Conservation (phyloP, 2,113 vertebrate genomes). For the Myxocyprinus asiaticus region DNA sequence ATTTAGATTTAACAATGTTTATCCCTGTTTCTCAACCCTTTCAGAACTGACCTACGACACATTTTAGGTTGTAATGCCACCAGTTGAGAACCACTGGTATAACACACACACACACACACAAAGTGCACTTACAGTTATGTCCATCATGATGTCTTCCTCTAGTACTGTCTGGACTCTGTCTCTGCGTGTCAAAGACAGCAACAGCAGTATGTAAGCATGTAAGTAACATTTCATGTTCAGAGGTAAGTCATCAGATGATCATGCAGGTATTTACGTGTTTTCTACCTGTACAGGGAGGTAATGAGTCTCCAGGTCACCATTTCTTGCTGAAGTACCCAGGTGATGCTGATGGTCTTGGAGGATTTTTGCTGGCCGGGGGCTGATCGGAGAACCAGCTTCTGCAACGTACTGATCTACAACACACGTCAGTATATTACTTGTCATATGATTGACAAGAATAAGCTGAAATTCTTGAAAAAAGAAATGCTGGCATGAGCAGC, state of each 20-base stretch:
- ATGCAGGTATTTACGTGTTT: neutral
- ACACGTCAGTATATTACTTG: neutral
- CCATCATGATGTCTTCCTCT: conserved; percentile 88
- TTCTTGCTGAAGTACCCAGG: conserved; percentile 96
- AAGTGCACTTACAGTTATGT: conserved; percentile 80
- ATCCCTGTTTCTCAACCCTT: no score
- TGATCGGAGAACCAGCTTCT: conserved; percentile 87
- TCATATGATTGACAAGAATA: no score
- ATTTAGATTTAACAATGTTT: no score
- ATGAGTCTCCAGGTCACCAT: conserved; percentile 93
- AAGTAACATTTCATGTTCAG: neutral
- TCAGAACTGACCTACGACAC: no score
- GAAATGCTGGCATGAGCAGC: no score
- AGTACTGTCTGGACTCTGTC: conserved; percentile 88
- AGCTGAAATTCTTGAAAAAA: no score
- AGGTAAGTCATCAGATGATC: neutral
- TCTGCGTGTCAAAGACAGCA: conserved; percentile 20
- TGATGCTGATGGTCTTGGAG: conserved; percentile 90
- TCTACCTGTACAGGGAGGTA: conserved; percentile 88
- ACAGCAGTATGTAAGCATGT: neutral
- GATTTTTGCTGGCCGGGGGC: conserved; percentile 88
- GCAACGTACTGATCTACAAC: conserved; percentile 82
- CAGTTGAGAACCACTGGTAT: no score
- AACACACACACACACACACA: no score
- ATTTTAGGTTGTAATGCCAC: no score